A percentile compares a stretch with the other conserved stretches of the same genome.
Conservation (phyloP, 2,888 invertebrate genomes). For the Drosophila melanosoma region DNA sequence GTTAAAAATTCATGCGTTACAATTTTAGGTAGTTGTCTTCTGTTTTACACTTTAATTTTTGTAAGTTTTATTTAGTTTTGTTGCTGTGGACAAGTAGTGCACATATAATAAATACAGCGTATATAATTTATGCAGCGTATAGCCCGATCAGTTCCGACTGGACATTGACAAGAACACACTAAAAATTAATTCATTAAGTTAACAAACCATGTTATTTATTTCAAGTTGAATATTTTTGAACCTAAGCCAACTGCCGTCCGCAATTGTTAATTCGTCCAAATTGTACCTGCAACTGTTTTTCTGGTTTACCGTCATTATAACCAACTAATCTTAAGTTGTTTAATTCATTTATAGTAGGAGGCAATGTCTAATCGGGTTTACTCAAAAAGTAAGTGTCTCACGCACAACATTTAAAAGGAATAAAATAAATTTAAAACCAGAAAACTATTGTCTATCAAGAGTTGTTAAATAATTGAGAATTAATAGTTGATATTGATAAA, state of each 20-base stretch:
- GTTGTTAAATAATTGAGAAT: conserved; percentile 39
- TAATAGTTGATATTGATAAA: conserved; percentile 19
- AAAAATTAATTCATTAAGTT: neutral
- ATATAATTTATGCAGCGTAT: neutral
- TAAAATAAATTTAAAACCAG: neutral
- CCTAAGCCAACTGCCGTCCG: conserved; percentile 58
- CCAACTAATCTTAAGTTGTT: conserved; percentile 5
- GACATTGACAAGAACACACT: conserved; percentile 12
- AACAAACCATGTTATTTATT: conserved; percentile 6
- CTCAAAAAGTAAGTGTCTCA: conserved; percentile 10
- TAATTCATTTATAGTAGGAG: neutral
- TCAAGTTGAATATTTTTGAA: neutral
- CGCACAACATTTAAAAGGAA: conserved; percentile 23
- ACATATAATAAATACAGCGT: neutral
- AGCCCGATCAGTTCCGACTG: conserved; percentile 6
- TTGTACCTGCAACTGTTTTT: conserved; percentile 1
- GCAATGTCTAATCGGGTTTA: conserved; percentile 41
- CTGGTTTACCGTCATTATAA: conserved; percentile 4
- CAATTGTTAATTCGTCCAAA: conserved; percentile 52
- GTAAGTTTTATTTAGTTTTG: neutral
- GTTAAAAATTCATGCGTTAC: conserved; percentile 3
- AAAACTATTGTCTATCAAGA: conserved; percentile 47
- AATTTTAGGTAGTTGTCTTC: neutral
- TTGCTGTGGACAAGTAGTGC: neutral
- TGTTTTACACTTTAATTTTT: neutral